phyloP scores from a whole-genome alignment of 2,113 vertebrate species.

The Alexandromys fortis region DNA sequence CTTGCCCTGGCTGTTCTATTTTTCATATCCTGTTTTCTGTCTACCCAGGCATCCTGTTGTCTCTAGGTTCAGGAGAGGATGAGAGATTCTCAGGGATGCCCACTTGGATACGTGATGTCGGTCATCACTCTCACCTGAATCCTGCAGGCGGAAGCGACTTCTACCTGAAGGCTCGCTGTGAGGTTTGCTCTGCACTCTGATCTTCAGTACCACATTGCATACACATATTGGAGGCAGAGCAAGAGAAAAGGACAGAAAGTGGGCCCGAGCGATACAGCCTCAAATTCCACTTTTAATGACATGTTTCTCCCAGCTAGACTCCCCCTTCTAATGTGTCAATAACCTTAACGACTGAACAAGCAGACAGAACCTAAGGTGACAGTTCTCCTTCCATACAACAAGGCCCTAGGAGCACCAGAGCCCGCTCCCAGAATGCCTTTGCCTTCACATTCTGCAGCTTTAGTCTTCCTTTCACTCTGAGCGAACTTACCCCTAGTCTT shows the following conservation, averaged over 20 bases:
- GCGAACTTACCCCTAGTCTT: neutral
- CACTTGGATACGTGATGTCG: too few relatives aligned
- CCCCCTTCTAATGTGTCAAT: too few relatives aligned
- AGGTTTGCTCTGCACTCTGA: neutral
- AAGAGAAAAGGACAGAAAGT: neutral
- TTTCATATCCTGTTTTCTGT: neutral
- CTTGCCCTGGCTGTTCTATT: neutral
- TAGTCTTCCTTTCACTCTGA: neutral
- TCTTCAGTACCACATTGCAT: neutral
- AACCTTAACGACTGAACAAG: neutral
- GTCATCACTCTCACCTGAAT: neutral
- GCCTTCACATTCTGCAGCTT: neutral
- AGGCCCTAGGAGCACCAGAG: neutral
- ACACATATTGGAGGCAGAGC: neutral
- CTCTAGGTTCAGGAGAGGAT: slow-evolving; percentile 15
- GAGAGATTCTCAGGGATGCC: neutral
- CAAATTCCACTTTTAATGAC: too few relatives aligned
- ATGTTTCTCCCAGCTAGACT: neutral
- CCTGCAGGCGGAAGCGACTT: rapidly evolving
- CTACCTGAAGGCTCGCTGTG: too few relatives aligned
- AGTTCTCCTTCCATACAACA: too few relatives aligned
- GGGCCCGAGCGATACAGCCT: neutral
- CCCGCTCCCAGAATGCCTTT: neutral
- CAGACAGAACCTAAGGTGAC: neutral
- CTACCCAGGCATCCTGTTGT: neutral